Evolutionary conservation across 2,797 vertebrate genomes (phyloP), one percentile per base, ranked within the genome.

Genomic region (Huso huso): DNA sequence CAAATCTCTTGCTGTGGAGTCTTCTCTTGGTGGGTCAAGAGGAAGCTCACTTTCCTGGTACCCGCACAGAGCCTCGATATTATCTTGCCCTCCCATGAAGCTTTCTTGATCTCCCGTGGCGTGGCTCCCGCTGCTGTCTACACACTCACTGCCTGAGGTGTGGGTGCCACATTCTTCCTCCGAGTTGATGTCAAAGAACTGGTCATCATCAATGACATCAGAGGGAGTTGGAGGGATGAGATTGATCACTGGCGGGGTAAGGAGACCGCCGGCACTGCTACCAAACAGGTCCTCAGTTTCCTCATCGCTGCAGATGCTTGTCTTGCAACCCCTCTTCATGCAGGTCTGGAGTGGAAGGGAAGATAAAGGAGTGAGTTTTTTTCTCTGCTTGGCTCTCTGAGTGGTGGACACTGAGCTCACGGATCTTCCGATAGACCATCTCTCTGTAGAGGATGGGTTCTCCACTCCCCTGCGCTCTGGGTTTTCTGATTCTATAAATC

Each of bases 201-300:
- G 87, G 68, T 86, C 85, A 1, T 86, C 79, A 1, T 77, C 73
- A 1, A 81, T 68, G 1, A 81, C 63, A 13, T 85, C 84, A 5
- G 79, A 86, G 65, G 83, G 84, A 11, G 80, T 86, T 63, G 83
- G 86, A 48, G 85, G 86, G 63, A 85, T 87, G 60, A 90, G 74
- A 66, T 89, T 83, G 68, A 92, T 90, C 62, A 77, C 70, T 7
- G 88, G 89, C 48, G 72, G 74, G 37, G 66, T 77, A 51, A 79
- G 75, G 67, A 81, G 66, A 66, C 68, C 76, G 50, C 67, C 72
- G 6, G 9, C 13, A 61, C 66, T 53, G 11, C 5, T 37, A 37
- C 37, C 37, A 37, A 37, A 37, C 37, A 37, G 37, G 37, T 37
- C 37, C 37, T 37, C 37, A 37, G 37, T 37, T 37, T 73, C 76